phyloP scores from a whole-genome alignment of 2,797 vertebrate genomes.

The Pantherophis alleghaniensis region DNA sequence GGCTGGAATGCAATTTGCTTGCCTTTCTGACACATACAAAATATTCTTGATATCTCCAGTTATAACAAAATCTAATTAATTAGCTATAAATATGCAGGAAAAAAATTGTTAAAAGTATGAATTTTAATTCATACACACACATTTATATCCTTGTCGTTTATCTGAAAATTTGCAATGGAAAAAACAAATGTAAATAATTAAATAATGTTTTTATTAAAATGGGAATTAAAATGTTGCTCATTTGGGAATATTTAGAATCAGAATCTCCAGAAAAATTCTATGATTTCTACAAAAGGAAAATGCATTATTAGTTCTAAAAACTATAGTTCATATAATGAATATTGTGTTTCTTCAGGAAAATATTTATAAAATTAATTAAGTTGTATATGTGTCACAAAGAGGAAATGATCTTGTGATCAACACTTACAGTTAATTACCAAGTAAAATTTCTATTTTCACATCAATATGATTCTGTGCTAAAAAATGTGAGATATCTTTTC shows the following conservation, averaged over 20 bases:
- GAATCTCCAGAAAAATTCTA: neutral
- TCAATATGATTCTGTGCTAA: neutral
- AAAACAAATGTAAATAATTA: slow-evolving; percentile 20
- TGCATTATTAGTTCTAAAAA: neutral
- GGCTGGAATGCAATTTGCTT: neutral
- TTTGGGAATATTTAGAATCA: neutral
- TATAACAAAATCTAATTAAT: slow-evolving; percentile 30
- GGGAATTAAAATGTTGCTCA: neutral
- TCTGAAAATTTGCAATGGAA: slow-evolving; percentile 50
- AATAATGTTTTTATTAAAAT: slow-evolving; percentile 19
- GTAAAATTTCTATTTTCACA: neutral
- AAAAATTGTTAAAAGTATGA: slow-evolving; percentile 53
- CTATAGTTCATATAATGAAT: neutral
- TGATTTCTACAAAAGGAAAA: neutral
- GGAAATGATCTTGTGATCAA: neutral
- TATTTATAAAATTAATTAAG: neutral
- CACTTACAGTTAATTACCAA: neutral
- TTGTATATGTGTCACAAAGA: neutral
- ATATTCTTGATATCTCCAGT: neutral
- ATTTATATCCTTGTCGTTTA: slow-evolving; percentile 43
- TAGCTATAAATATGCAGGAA: slow-evolving; percentile 56
- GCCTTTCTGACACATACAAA: neutral
- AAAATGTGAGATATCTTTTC: neutral
- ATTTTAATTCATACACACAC: slow-evolving; percentile 44
- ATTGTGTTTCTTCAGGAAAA: neutral